Conservation (phyloP, 2,888 invertebrate genomes). For the Mythimna albipuncta region DNA sequence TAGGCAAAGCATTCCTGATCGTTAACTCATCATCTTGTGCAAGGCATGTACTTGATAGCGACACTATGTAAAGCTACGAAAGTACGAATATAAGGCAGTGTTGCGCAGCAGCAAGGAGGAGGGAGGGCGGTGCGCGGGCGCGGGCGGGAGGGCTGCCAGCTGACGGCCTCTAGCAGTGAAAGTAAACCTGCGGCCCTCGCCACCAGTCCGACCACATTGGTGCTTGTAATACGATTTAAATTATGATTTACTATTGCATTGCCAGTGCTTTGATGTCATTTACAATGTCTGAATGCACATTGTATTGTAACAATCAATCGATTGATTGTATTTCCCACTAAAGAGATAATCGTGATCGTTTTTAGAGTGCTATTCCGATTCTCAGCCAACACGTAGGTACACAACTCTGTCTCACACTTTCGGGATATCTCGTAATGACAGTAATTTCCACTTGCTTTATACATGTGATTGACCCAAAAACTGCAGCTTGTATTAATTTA, state of each 20-base stretch:
- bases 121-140: conserved; percentile 61
- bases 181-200: conserved; percentile 83
- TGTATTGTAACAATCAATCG: conserved; percentile 55
- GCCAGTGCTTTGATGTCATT: conserved; percentile 60
- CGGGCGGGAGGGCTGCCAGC: conserved; percentile 75
- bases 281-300: conserved; percentile 55
- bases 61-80: conserved; percentile 70
- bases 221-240: conserved; percentile 69
- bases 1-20: conserved; percentile 60
- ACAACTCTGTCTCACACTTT: conserved; percentile 21
- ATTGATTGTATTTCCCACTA: conserved; percentile 49
- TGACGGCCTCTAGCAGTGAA: conserved; percentile 89
- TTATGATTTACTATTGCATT: conserved; percentile 70
- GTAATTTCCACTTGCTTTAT: conserved; percentile 3
- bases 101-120: conserved; percentile 78
- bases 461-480: conserved; percentile 24
- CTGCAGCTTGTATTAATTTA: conserved; percentile 31
- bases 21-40: conserved; percentile 64
- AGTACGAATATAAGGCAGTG: conserved; percentile 82
- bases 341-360: conserved; percentile 39
- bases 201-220: conserved; percentile 66
- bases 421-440: neutral
- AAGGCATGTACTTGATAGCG: conserved; percentile 61
- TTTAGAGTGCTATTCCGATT: conserved; percentile 31
- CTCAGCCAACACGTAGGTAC: conserved; percentile 31